A percentile compares a stretch with the other conserved stretches of the same genome.
Evolutionary conservation across 37 sponge, comb jelly and placozoan species (phyloP).

Genomic region (Corticium candelabrum): DNA sequence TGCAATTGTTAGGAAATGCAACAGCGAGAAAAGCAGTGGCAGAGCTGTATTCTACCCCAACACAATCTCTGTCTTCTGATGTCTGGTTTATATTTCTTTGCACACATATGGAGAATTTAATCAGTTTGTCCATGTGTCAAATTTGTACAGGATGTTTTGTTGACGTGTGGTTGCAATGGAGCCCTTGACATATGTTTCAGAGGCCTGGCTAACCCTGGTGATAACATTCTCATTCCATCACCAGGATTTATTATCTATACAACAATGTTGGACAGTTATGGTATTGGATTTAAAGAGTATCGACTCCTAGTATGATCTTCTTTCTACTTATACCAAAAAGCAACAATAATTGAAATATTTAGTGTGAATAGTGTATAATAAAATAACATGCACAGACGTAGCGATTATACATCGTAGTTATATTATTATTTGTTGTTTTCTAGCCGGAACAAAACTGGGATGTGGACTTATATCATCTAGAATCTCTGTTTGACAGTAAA

Average conservation of each 20-base stretch:
- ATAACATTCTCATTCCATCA: slow-evolving; percentile 71
- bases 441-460: slow-evolving; percentile 84
- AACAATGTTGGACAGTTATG: slow-evolving; percentile 40
- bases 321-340: too few relatives aligned
- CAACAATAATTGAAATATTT: too few relatives aligned
- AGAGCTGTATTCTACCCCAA: too few relatives aligned
- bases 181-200: slow-evolving; percentile 56
- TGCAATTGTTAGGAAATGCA: too few relatives aligned
- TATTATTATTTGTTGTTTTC: background rate
- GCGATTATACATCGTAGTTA: background rate
- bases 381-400: too few relatives aligned
- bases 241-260: slow-evolving; percentile 85
- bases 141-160: slow-evolving; percentile 82
- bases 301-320: slow-evolving; percentile 38
- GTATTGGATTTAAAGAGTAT: slow-evolving; percentile 47
- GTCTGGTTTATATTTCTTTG: too few relatives aligned
- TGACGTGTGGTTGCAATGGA: slow-evolving; percentile 66
- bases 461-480: slow-evolving; percentile 69
- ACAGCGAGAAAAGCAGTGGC: too few relatives aligned
- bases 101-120: too few relatives aligned
- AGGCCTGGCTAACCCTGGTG: slow-evolving; percentile 43
- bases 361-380: too few relatives aligned
- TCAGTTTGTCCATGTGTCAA: too few relatives aligned
- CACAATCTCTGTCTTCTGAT: too few relatives aligned
- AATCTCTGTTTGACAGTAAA: slow-evolving; percentile 62